These are phyloP conservation scores for Anhinga anhinga DNA, from an alignment of 2,113 vertebrate genomes.

Conservation along the genomic window DNA sequence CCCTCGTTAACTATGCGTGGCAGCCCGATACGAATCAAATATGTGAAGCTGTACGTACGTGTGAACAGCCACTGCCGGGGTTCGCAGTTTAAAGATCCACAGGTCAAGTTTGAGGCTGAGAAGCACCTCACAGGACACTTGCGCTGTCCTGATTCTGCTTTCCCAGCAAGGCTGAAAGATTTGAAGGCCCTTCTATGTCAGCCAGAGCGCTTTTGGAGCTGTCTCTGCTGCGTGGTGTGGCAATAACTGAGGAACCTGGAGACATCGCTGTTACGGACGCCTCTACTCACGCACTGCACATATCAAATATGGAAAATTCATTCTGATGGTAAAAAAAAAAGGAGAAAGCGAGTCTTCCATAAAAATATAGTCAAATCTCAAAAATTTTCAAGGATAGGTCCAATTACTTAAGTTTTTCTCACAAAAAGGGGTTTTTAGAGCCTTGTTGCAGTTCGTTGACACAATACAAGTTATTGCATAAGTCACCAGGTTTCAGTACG, in stretches of 20 bases:
- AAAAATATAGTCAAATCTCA: background rate
- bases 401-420: background rate
- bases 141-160: background rate
- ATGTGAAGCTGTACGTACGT: background rate
- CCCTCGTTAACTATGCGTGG: accelerated
- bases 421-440: background rate
- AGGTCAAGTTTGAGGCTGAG: background rate
- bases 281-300: background rate
- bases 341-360: background rate
- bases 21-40: background rate
- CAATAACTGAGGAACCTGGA: background rate
- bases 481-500: background rate
- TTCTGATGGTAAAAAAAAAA: background rate
- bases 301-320: background rate
- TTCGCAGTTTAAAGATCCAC: background rate
- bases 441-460: background rate
- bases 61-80: background rate
- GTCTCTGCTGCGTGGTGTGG: background rate
- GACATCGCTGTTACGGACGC: accelerated
- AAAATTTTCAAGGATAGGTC: background rate
- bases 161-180: background rate
- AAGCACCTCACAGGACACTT: background rate
- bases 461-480: too few species aligned
- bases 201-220: background rate
- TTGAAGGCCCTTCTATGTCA: background rate